These are phyloP conservation scores for Ochotona curzoniae DNA, from an alignment of 2,113 vertebrate species.

Conservation along the genomic window DNA sequence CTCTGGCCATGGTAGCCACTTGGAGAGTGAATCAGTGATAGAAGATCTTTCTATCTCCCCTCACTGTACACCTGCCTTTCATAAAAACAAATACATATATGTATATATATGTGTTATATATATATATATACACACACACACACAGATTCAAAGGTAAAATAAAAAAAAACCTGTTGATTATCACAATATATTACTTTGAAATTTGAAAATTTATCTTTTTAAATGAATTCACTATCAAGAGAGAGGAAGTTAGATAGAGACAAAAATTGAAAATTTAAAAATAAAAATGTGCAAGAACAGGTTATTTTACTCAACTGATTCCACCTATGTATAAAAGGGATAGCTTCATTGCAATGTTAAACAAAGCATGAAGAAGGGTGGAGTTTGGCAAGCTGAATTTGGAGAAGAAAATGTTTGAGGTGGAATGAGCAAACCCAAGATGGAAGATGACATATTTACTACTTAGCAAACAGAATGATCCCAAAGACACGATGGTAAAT, in stretches of 20 bases:
- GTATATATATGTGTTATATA: not conserved
- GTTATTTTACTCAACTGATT: not conserved
- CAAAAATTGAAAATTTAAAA: not conserved
- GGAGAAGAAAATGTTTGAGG: not conserved
- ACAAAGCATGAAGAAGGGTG: not conserved
- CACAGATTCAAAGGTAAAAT: not conserved
- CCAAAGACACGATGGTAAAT: not conserved
- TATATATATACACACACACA: too few species aligned
- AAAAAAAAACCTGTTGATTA: not conserved
- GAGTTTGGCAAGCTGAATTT: slow-evolving; percentile 8
- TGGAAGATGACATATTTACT: not conserved
- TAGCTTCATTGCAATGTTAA: not conserved
- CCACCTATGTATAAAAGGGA: not conserved
- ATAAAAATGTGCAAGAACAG: not conserved
- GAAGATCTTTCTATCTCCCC: too few species aligned
- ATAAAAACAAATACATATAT: too few species aligned
- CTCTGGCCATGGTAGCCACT: too few species aligned
- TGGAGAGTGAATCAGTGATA: too few species aligned
- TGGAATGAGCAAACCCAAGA: not conserved
- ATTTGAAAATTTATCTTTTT: not conserved
- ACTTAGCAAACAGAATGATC: not conserved
- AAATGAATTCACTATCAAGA: not conserved
- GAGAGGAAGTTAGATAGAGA: not conserved
- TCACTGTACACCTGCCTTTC: too few species aligned
- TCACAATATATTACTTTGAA: slow-evolving; percentile 1